Evolutionary conservation across 2,888 invertebrate genomes (phyloP), one percentile per base, ranked within the genome.

Genomic region (Drosophila multiciliata): DNA sequence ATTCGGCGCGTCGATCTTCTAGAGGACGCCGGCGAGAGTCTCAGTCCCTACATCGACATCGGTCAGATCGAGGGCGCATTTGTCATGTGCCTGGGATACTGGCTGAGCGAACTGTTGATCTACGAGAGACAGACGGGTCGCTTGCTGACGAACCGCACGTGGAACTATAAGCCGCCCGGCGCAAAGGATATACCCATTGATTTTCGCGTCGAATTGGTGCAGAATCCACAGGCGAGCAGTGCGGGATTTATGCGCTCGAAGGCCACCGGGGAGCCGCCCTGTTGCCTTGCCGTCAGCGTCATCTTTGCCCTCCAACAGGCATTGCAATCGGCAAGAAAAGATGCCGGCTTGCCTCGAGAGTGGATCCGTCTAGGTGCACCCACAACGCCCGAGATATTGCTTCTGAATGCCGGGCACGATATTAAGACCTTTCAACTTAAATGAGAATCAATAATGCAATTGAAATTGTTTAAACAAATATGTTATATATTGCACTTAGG

Each of bases 61-160:
- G 96, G 95, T 7, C 97, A 97, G 93, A 95, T 96, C 17, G 96
- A 96, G 93, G 97, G 97, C 1, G 96, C 96, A 0, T 97, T 97
- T 80, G 93, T 96, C 0, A 96, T 96, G 96, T 96, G 94, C 48
- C 92, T 94, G 20, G 98, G 98, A 2, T 96, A 96, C 83, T 97
- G 95, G 95, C 95, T 96, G 0, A 95, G 94, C 0, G 97, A 98
- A 90, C 95, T 96, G 78, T 88, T 96, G 36, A 92, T 95, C 1
- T 96, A 95, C 71, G 95, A 96, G 77, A 92, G 94, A 6, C 91
- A 93, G 15, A 95, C 95, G 11, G 97, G 97, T 0, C 94, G 94
- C 78, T 90, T 97, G 6, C 93, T 96, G 4, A 97, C 97, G 5
- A 95, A 96, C 83, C 94, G 96, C 52, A 97, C 97, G 2, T 98